Base-by-base conservation (phyloP, 2,797 vertebrate species). In the Argyrosomus regius region DNA sequence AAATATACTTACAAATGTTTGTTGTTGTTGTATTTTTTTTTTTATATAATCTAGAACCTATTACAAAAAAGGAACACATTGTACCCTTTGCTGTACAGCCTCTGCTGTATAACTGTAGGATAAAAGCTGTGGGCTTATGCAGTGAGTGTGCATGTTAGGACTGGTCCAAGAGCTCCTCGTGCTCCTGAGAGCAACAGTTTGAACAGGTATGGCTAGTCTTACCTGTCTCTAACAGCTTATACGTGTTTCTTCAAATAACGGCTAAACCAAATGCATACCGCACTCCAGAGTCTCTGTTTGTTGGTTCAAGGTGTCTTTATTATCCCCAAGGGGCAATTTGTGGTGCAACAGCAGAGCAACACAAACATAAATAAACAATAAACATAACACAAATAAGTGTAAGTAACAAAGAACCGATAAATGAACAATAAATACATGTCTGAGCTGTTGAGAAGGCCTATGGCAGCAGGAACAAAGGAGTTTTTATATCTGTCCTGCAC, bases 1-100 rank as follows among this genome's bases (percentile, higher is more conserved):
- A 95, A 96, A 95, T 80, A 59, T 84, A 52, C 87, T 87, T 84
- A 35, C 57, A 88, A 82, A 86, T 78, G 41, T 72, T 48, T 75
- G 6, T 26, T 20, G 1, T 39, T 59, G 3, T 31, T 49, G 26
- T 59, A 4, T 61, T 61, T 72, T 52, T 61, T 66, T 26, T 9
- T 5, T 22, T 22, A 22, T 22, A 13, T 48, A 9, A n/a, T 22
- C 6, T 12, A 5, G 0, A 66, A 3, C 0, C 10, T 41, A 20
- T 73, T 54, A 11, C 5, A 31, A 31, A 31, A 9, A 3, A 39
- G 8, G 8, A 39, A 39, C 35, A 39, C 9, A 2, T 63, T 4
- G 0, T 43, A 26, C 11, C 0, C 4, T 35, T 12, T 28, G 35
- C 18, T 39, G 43, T 43, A 9, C 45, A 53, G 18, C 16, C 7